These are phyloP conservation scores for Umimayanthus chanpuru DNA, from an alignment of 92 coral and sea anemone genomes.

Conservation along the genomic window DNA sequence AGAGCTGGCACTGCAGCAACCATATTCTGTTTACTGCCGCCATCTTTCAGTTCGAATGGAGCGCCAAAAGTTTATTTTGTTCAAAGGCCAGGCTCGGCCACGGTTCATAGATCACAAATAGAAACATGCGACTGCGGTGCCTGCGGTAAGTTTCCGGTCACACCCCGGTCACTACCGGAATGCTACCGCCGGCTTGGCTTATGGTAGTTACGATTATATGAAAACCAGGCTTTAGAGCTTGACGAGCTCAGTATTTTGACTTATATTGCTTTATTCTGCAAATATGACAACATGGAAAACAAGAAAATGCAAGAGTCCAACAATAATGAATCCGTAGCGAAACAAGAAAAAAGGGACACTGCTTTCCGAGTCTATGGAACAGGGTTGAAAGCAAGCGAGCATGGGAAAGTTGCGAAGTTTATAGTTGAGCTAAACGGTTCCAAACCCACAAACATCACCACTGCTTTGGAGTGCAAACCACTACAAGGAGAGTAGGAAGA, in stretches of 20 bases:
- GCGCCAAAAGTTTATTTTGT: no score
- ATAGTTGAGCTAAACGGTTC: slow-evolving; percentile 90
- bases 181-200: no score
- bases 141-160: no score
- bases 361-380: slow-evolving; percentile 82
- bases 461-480: slow-evolving; percentile 95
- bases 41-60: no score
- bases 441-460: slow-evolving; percentile 91
- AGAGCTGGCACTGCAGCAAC: no score
- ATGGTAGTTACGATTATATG: no score
- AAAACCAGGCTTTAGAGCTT: slow-evolving; percentile 72
- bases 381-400: slow-evolving; percentile 81
- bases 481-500: slow-evolving; percentile 70
- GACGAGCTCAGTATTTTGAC: slow-evolving; percentile 95
- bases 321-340: slow-evolving; percentile 20
- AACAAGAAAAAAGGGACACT: slow-evolving; percentile 44
- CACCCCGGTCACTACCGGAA: no score
- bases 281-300: slow-evolving; percentile 75
- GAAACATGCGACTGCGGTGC: no score
- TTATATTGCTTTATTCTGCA: slow-evolving; percentile 89
- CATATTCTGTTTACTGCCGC: no score
- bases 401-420: slow-evolving; percentile 93
- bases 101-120: no score
- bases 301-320: slow-evolving; percentile 45
- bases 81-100: no score